A percentile compares a stretch with the other conserved stretches of the same genome.
Conservation (phyloP, 2,797 vertebrate species). For the Bovichtus variegatus region DNA sequence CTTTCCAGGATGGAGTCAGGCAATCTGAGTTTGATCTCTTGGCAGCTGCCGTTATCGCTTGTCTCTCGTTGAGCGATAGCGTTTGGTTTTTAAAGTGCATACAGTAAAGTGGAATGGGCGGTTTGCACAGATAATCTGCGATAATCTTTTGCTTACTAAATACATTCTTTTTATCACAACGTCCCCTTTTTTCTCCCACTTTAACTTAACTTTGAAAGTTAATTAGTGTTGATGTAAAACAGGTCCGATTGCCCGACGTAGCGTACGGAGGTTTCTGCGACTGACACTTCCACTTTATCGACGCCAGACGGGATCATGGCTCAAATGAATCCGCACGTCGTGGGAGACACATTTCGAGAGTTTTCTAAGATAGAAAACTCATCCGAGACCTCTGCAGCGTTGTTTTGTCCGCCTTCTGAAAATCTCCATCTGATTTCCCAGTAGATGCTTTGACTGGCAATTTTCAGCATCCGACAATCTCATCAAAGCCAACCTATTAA, state of each 20-base stretch:
- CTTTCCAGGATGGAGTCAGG: conserved; percentile 31
- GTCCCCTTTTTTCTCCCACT: background rate
- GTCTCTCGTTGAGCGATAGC: conserved; percentile 29
- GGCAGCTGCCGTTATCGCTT: conserved; percentile 54
- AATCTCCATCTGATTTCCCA: conserved; percentile 80
- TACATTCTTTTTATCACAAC: conserved; percentile 13
- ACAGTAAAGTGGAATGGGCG: conserved; percentile 14
- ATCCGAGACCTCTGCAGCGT: conserved; percentile 72
- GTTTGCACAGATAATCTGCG: conserved; percentile 11
- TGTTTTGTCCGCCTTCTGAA: conserved; percentile 68
- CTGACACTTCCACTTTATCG: conserved; percentile 38
- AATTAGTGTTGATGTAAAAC: too few relatives aligned
- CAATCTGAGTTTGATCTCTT: conserved; percentile 59
- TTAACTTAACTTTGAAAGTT: background rate
- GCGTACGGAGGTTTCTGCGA: conserved; percentile 14
- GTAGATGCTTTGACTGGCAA: conserved; percentile 75
- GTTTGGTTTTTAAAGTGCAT: conserved; percentile 20
- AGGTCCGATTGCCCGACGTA: too few relatives aligned
- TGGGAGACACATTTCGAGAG: conserved; percentile 59
- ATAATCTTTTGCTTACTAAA: conserved; percentile 24
- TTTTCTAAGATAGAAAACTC: conserved; percentile 72
- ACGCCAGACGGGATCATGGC: conserved; percentile 48
- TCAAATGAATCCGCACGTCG: conserved; percentile 56
- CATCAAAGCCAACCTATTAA: conserved; percentile 79
- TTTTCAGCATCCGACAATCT: conserved; percentile 76